Percentiles rank a stretch among this genome's conserved stretches.
phyloP scores from a whole-genome alignment of 2,797 vertebrate species.

The Cyprinodon diabolis region DNA sequence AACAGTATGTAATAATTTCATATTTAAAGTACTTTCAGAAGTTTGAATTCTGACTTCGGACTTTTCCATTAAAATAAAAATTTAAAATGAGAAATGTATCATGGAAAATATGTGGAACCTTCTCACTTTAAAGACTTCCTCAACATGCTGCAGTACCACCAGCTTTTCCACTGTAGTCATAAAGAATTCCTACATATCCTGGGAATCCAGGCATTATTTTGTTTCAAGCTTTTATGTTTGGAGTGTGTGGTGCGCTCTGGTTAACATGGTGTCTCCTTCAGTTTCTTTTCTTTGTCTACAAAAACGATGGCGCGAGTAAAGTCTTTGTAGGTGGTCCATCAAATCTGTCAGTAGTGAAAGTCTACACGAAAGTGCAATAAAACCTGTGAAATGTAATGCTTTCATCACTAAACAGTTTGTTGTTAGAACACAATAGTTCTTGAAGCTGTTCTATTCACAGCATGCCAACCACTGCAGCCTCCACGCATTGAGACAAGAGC shows the following conservation, averaged over 20 bases:
- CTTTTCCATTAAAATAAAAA: no score
- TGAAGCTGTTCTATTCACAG: conserved; percentile 42
- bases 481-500: conserved; percentile 32
- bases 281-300: conserved; percentile 33
- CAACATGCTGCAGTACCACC: no score
- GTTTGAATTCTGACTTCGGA: no score
- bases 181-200: no score
- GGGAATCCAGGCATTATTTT: neutral
- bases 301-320: conserved; percentile 36
- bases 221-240: neutral
- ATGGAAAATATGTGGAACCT: no score
- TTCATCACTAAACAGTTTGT: conserved; percentile 62
- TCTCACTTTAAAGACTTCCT: no score
- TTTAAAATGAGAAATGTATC: no score
- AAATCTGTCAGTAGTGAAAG: conserved; percentile 41
- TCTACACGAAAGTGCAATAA: conserved; percentile 66
- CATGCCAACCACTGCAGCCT: conserved; percentile 34
- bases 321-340: conserved; percentile 21
- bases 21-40: no score
- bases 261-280: conserved; percentile 31
- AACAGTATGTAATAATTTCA: no score
- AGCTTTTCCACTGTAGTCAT: no score
- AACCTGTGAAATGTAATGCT: conserved; percentile 65
- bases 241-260: conserved; percentile 1
- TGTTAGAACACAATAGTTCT: conserved; percentile 58